These are phyloP conservation scores for Phrynocephalus versicolor DNA, from an alignment of 2,113 vertebrate species.

Conservation along the genomic window DNA sequence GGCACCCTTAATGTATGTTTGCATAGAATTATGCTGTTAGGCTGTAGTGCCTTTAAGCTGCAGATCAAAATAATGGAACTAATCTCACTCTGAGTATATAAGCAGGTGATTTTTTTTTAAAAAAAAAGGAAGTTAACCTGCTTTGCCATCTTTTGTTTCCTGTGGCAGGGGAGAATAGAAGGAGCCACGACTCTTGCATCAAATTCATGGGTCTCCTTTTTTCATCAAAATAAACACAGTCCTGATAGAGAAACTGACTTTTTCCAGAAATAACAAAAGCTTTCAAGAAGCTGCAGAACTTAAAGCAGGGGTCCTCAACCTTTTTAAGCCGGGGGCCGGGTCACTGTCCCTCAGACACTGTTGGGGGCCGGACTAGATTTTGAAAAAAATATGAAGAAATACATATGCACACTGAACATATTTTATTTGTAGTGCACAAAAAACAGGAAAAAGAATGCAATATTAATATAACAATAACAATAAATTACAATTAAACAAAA, in stretches of 20 bases:
- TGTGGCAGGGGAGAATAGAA: not conserved
- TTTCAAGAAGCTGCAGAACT: not conserved
- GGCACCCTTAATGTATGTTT: not conserved
- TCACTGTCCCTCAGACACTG: too few species aligned
- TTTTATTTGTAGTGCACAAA: too few species aligned
- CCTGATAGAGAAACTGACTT: not conserved
- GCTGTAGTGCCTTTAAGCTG: not conserved
- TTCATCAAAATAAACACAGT: not conserved
- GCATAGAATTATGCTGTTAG: not conserved
- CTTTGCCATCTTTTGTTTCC: not conserved
- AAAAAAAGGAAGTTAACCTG: not conserved
- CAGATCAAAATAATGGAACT: not conserved
- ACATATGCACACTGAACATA: too few species aligned
- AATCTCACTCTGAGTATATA: not conserved
- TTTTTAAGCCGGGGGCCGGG: too few species aligned
- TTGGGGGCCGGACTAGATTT: too few species aligned
- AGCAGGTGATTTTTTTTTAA: not conserved
- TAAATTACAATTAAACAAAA: too few species aligned
- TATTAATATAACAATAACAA: too few species aligned
- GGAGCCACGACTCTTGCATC: not conserved
- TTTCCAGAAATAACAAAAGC: slow-evolving; percentile 5
- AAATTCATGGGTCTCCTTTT: not conserved
- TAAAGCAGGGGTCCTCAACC: too few species aligned
- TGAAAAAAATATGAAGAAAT: too few species aligned
- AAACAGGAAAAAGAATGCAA: too few species aligned